phyloP scores from a whole-genome alignment of 2,888 invertebrate genomes.

The Frankliniella intonsa region DNA sequence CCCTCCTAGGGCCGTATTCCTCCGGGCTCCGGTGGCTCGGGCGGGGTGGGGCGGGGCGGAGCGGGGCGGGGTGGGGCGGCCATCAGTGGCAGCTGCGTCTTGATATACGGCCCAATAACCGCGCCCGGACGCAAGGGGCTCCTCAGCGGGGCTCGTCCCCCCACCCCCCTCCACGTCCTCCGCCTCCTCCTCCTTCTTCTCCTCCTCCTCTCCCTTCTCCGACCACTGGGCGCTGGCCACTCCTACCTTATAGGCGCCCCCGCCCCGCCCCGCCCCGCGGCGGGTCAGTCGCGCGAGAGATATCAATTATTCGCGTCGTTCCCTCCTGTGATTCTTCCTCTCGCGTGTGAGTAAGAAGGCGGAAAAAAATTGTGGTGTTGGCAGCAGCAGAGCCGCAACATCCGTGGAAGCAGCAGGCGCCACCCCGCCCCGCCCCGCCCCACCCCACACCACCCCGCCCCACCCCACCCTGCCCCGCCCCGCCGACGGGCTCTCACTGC shows the following conservation, averaged over 20 bases:
- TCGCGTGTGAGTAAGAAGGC: too few species aligned
- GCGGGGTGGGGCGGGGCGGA: background rate
- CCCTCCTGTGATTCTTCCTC: too few species aligned
- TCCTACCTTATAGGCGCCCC: background rate
- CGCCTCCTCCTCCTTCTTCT: background rate
- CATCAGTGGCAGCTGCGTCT: constrained; percentile 16
- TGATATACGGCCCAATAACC: constrained; percentile 24
- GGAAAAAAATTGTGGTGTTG: too few species aligned
- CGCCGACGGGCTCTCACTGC: background rate
- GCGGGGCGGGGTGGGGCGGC: background rate
- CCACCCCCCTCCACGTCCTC: background rate
- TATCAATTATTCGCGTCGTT: too few species aligned
- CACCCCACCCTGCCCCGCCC: background rate
- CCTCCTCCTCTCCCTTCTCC: background rate
- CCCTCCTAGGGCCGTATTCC: too few species aligned
- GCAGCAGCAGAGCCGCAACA: too few species aligned
- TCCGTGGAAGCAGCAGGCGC: background rate
- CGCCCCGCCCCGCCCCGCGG: background rate
- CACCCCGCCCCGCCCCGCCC: background rate
- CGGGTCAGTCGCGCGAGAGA: too few species aligned
- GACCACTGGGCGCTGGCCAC: background rate
- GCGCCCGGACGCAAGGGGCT: background rate
- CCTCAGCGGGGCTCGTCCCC: background rate
- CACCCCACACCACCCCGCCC: too few species aligned
- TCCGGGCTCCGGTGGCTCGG: background rate